phyloP scores from a whole-genome alignment of 2,797 vertebrate genomes.

The Coregonus sp. region DNA sequence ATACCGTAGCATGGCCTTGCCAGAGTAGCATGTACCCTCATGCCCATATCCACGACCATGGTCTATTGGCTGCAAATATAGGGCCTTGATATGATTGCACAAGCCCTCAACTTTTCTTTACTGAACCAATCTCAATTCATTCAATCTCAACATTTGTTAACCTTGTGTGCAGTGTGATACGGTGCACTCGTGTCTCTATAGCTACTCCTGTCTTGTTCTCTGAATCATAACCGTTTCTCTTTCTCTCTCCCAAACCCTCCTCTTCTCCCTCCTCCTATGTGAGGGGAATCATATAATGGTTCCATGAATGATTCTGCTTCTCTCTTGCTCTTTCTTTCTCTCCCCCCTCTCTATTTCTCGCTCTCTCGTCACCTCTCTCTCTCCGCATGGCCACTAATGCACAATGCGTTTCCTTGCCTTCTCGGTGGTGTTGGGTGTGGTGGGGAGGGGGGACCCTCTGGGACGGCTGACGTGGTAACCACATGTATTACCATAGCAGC shows the following conservation, averaged over 20 bases:
- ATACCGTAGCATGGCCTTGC: not conserved
- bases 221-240: slow-evolving; percentile 4
- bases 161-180: slow-evolving; percentile 6
- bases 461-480: slow-evolving; percentile 62
- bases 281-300: slow-evolving; percentile 4
- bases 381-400: slow-evolving; percentile 70
- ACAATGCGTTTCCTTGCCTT: slow-evolving; percentile 54
- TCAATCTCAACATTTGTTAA: not conserved
- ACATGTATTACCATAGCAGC: slow-evolving; percentile 60
- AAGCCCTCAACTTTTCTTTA: not conserved
- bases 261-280: not conserved
- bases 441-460: slow-evolving; percentile 60
- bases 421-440: slow-evolving; percentile 74
- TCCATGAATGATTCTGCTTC: slow-evolving; percentile 8
- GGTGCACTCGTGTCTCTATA: not conserved
- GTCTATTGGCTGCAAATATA: not conserved
- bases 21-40: not conserved
- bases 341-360: slow-evolving; percentile 14
- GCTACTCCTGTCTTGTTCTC: slow-evolving; percentile 8
- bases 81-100: not conserved
- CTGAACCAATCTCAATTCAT: not conserved
- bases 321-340: slow-evolving; percentile 23
- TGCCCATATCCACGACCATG: not conserved
- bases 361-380: slow-evolving; percentile 22
- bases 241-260: slow-evolving; percentile 1